A percentile compares a stretch with the other conserved stretches of the same genome.
Conservation (phyloP, 2,888 invertebrate genomes). For the Athetis lepigone region DNA sequence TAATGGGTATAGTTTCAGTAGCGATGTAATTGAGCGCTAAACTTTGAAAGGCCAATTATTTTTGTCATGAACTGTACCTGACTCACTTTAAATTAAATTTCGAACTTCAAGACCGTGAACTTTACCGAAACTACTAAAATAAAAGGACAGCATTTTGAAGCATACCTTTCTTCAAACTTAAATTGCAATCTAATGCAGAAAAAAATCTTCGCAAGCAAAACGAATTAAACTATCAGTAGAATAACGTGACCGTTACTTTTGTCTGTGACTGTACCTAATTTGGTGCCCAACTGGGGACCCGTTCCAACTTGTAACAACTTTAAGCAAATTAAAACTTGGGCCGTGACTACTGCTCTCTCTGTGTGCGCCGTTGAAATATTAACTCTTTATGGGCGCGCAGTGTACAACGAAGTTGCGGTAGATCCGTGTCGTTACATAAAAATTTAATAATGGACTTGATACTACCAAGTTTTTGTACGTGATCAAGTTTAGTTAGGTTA, state of each 20-base stretch:
- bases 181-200: constrained; percentile 75
- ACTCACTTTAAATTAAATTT: constrained; percentile 11
- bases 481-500: constrained; percentile 73
- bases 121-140: constrained; percentile 33
- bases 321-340: constrained; percentile 90
- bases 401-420: constrained; percentile 80
- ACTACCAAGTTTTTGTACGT: constrained; percentile 76
- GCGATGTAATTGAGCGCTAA: constrained; percentile 4
- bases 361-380: constrained; percentile 88
- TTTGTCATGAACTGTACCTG: not conserved
- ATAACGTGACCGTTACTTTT: constrained; percentile 76
- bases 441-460: constrained; percentile 81
- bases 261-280: constrained; percentile 85
- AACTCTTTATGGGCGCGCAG: constrained; percentile 87
- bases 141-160: constrained; percentile 29
- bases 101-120: constrained; percentile 20
- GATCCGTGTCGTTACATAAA: constrained; percentile 82
- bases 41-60: constrained; percentile 1
- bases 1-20: not conserved
- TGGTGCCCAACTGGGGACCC: constrained; percentile 87
- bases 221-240: constrained; percentile 87
- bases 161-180: constrained; percentile 60
- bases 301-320: constrained; percentile 89
- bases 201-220: constrained; percentile 75
- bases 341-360: constrained; percentile 87